Evolutionary conservation across 2,888 invertebrate genomes (phyloP).

Genomic region (Globia sparganii): DNA sequence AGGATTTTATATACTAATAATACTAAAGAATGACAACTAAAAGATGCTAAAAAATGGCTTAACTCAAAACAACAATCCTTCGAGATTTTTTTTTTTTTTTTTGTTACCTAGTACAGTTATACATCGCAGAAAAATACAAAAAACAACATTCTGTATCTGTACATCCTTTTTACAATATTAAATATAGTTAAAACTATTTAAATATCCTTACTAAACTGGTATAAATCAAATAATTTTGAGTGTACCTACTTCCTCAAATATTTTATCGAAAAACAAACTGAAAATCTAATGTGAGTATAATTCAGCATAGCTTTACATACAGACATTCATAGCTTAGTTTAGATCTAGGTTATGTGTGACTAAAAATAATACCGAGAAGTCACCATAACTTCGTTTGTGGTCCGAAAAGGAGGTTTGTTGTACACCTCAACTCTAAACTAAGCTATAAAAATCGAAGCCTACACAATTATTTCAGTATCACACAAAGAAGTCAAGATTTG

Average conservation of each 20-base stretch:
- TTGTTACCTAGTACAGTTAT: constrained; percentile 37
- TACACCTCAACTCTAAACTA: constrained; percentile 10
- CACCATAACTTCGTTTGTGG: neutral
- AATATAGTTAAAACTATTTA: constrained; percentile 58
- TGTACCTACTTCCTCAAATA: constrained; percentile 38
- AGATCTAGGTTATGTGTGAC: neutral
- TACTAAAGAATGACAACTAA: constrained; percentile 28
- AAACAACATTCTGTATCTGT: constrained; percentile 58
- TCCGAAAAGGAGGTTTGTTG: neutral
- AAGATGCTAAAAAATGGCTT: constrained; percentile 30
- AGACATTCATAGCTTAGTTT: constrained; percentile 31
- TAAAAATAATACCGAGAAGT: neutral
- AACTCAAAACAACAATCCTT: constrained; percentile 37
- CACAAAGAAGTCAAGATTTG: constrained; percentile 39
- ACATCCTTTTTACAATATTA: constrained; percentile 61
- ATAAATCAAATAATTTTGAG: constrained; percentile 40
- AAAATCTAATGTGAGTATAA: constrained; percentile 20
- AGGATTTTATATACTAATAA: constrained; percentile 49
- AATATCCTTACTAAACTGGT: constrained; percentile 46
- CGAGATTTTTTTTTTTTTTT: constrained; percentile 26
- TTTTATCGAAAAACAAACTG: constrained; percentile 46
- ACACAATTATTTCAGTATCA: constrained; percentile 32
- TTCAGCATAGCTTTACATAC: constrained; percentile 42
- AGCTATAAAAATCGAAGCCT: constrained; percentile 21
- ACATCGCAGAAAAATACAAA: constrained; percentile 57